Evolutionary conservation across 2,888 invertebrate species (phyloP), one percentile per base, ranked within the genome.

Genomic region (Allophyes oxyacanthae): DNA sequence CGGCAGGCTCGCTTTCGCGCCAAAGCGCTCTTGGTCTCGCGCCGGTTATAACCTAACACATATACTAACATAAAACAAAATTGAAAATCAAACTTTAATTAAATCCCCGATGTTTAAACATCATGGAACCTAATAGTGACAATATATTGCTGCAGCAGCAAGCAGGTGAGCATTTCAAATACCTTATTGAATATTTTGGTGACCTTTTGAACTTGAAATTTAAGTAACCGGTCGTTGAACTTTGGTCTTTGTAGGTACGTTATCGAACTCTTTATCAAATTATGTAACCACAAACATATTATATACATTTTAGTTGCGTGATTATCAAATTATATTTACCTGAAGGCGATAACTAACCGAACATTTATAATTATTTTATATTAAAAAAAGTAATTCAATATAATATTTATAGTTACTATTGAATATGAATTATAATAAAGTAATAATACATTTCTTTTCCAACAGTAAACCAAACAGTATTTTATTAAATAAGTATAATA

Each of bases 11-110:
- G 78, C 80, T 90, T 93, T 92, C 91, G 92, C 93, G 92, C 93
- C 92, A 92, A 92, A 90, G 85, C 87, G 79, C 76, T 75, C 72
- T 75, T 77, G 84, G 85, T 78, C 89, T 89, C 84, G 84, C 87
- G 82, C 83, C 87, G 75, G 82, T 82, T 79, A 83, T 88, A 91
- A 90, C 89, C 89, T 85, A 77, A 86, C 82, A 81, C 81, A 66
- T 34, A 53, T 40, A 58, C 46, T 45, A 72, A 70, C 63, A 73
- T 67, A 41, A 26, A 32, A 10, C 38, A 49, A 37, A 41, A 56
- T 52, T n/a, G n/a, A n/a, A 61, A 41, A 40, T 49, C 15, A 50
- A 50, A 32, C 13, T 49, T 48, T 49, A 34, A 44, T 33, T 59
- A 58, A 51, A 57, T 67, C 46, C 48, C 49, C 43, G 38, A 69